Percentiles rank a stretch among this genome's conserved stretches.
These are phyloP conservation scores for Lasioglossum malachurum DNA, from an alignment of 2,888 invertebrate species.

Conservation along the genomic window DNA sequence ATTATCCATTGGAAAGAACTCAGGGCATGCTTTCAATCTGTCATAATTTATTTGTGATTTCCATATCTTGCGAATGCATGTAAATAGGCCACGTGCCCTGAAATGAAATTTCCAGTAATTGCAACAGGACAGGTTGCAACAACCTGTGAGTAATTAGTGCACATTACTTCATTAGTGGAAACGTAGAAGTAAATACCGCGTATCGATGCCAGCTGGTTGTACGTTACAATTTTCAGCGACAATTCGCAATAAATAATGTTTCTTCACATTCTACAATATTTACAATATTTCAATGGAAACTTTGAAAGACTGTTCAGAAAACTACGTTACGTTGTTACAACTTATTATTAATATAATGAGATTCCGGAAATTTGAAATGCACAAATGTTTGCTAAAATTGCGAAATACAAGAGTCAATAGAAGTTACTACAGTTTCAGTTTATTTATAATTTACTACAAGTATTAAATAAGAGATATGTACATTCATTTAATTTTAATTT, in stretches of 20 bases:
- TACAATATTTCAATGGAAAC: too few relatives aligned
- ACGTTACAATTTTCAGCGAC: neutral
- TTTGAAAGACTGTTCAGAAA: too few relatives aligned
- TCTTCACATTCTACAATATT: too few relatives aligned
- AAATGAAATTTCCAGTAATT: constrained; percentile 1
- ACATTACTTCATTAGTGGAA: constrained; percentile 6
- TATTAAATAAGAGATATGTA: too few relatives aligned
- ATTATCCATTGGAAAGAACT: neutral
- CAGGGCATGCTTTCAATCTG: neutral
- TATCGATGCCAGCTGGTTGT: neutral
- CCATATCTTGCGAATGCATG: neutral
- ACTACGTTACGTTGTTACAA: too few relatives aligned
- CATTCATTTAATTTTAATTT: too few relatives aligned
- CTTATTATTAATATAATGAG: too few relatives aligned
- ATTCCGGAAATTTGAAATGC: too few relatives aligned
- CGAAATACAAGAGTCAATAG: too few relatives aligned
- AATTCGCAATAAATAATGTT: neutral
- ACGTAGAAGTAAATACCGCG: constrained; percentile 1
- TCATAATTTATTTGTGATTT: neutral
- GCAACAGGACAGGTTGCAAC: neutral
- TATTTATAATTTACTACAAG: too few relatives aligned
- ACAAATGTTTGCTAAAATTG: too few relatives aligned
- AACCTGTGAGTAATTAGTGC: constrained; percentile 11
- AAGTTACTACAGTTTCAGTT: too few relatives aligned
- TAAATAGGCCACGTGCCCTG: neutral